phyloP scores from a whole-genome alignment of 23 tunicate species.

The Halocynthia aurantium region DNA sequence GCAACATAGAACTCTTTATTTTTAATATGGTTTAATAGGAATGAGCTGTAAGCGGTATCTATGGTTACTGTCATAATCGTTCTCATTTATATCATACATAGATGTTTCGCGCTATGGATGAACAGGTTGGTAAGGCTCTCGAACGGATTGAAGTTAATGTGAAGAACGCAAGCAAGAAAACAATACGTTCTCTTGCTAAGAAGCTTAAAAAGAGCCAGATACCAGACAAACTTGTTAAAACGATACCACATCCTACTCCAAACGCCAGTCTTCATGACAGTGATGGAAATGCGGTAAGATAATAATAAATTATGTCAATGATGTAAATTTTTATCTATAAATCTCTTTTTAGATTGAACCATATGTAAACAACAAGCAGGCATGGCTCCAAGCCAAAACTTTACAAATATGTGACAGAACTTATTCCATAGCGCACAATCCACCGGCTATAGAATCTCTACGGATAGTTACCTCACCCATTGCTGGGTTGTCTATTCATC shows the following conservation, averaged over 20 bases:
- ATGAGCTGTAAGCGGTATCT: too few relatives aligned
- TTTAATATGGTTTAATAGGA: too few relatives aligned
- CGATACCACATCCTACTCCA: background rate
- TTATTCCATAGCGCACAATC: constrained; percentile 37
- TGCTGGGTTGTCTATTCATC: constrained; percentile 41
- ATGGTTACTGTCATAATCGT: too few relatives aligned
- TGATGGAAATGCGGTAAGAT: constrained; percentile 9
- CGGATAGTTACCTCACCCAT: constrained; percentile 21
- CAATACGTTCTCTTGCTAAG: background rate
- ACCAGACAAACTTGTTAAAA: constrained; percentile 1
- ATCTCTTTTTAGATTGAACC: constrained; percentile 6
- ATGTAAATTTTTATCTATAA: background rate
- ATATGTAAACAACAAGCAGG: background rate
- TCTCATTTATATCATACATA: background rate
- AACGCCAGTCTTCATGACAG: background rate
- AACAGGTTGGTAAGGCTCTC: constrained; percentile 10
- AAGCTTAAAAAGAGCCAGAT: constrained; percentile 4
- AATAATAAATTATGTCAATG: background rate
- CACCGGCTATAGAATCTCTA: constrained; percentile 38
- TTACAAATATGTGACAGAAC: constrained; percentile 19
- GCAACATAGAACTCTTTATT: too few relatives aligned
- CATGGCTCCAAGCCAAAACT: constrained; percentile 24
- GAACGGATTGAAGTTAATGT: constrained; percentile 19
- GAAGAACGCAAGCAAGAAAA: constrained; percentile 16
- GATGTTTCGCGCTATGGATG: constrained; percentile 18